Conservation (phyloP, 1,140 invertebrate species). For the Hylaeus anthracinus region DNA sequence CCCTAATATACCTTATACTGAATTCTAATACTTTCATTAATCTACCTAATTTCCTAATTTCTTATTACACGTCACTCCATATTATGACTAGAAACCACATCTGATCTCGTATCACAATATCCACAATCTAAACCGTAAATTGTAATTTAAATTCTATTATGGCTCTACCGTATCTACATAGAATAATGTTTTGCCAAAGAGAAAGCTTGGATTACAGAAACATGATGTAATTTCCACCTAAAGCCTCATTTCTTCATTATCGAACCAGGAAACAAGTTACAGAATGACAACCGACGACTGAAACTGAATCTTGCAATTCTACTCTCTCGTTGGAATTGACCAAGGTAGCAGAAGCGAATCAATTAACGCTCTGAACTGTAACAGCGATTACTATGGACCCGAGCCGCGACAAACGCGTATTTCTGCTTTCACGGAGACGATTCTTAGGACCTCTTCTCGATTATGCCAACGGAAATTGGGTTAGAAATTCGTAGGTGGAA, state of each 20-base stretch:
- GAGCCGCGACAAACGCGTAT: background rate
- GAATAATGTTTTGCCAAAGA: too few species aligned
- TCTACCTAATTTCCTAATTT: too few species aligned
- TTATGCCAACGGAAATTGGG: background rate
- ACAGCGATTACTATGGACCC: background rate
- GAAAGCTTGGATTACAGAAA: background rate
- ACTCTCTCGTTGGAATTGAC: background rate
- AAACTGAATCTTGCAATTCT: background rate
- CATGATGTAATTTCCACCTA: too few species aligned
- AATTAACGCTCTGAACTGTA: background rate
- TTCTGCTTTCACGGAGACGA: background rate
- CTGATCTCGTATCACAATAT: too few species aligned
- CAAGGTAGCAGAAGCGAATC: background rate
- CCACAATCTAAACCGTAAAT: too few species aligned
- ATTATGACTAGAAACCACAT: too few species aligned
- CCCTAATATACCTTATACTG: too few species aligned
- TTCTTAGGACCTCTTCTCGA: background rate
- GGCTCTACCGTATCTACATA: too few species aligned
- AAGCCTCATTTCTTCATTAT: background rate
- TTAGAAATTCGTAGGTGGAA: background rate
- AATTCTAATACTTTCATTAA: too few species aligned
- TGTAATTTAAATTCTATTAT: too few species aligned
- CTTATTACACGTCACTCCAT: too few species aligned
- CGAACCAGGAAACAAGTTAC: background rate
- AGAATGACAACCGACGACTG: background rate